Evolutionary conservation across 2,113 vertebrate genomes (phyloP), one percentile per base, ranked within the genome.

Genomic region (Naja naja): DNA sequence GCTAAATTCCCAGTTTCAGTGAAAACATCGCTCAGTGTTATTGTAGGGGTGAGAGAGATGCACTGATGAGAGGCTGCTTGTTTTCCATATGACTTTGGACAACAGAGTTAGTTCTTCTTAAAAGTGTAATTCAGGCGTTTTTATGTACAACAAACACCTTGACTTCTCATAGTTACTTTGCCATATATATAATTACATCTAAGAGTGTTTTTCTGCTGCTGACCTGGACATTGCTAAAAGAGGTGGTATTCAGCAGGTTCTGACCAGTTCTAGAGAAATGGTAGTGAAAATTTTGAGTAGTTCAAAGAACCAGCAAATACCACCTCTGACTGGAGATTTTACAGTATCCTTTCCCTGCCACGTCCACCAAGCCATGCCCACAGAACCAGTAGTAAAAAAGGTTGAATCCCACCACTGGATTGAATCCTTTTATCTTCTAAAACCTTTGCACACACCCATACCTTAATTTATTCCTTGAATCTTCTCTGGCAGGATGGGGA

Each of bases 131-230:
- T 30, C 53, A 94, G 60, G 89, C 87, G 93, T 95, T 95, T 49
- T 96, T 92, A 94, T 58, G 89, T 92, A 95, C 91, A 95, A 93
- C 95, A 56, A 93, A 54, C 92, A 95, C 91, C 95, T 85, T 92
- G 69, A 69, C 85, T 43, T 96, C 93, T 94, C 47, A 54, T 96
- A 94, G 91, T 93, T 23, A 91, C 18, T 53, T 89, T 95, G 95
- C 64, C 53, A 81, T 43, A 81, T 81, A 23, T 81, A 81, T 43
- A 43, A 81, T 43, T 81, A 43, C 74, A 39, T 39, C n/a, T 39
- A 39, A 81, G 16, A 39, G 34, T 22, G 34, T 22, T 81, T 43
- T 81, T 81, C 18, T 81, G 74, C 74, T 43, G 20, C 64, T 74
- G 14, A 74, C 30, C 4, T 74, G 30, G 14, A 5, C 18, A 81